phyloP scores from a whole-genome alignment of 64 coral and sea anemone genomes.

The Catalaphyllia jardinei region DNA sequence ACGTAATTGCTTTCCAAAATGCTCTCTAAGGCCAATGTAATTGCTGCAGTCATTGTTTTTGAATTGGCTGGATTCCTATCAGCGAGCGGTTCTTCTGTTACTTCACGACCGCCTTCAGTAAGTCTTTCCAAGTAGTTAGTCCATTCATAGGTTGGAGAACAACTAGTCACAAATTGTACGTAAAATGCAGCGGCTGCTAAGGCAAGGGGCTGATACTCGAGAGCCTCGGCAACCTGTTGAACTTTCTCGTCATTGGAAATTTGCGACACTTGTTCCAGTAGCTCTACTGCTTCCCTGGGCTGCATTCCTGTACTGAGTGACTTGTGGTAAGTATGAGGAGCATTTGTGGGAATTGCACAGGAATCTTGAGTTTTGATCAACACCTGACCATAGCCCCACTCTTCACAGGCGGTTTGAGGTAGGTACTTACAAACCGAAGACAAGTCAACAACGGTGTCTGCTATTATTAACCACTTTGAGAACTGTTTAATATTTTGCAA shows the following conservation, averaged over 20 bases:
- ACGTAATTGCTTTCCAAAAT: not conserved
- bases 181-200: conserved; percentile 27
- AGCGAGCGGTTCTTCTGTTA: not conserved
- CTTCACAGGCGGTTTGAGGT: conserved; percentile 20
- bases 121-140: not conserved
- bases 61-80: not conserved
- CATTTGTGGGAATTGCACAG: not conserved
- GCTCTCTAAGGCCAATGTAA: conserved; percentile 27
- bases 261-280: conserved; percentile 25
- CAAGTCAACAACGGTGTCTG: conserved; percentile 9
- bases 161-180: not conserved
- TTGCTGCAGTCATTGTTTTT: conserved; percentile 29
- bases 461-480: conserved; percentile 31
- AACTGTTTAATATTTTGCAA: not conserved
- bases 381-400: not conserved
- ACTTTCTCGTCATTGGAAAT: conserved; percentile 15
- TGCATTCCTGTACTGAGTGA: conserved; percentile 46
- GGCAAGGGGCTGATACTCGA: conserved; percentile 28
- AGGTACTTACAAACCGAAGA: not conserved
- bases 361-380: conserved; percentile 7
- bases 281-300: conserved; percentile 17
- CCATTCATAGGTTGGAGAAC: not conserved
- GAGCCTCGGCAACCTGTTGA: conserved; percentile 1
- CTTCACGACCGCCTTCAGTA: not conserved
- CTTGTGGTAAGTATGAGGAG: not conserved